A percentile compares a stretch with the other conserved stretches of the same genome.
These are phyloP conservation scores for Iselma pallidipennis DNA, from an alignment of 2,888 invertebrate genomes.

Conservation along the genomic window DNA sequence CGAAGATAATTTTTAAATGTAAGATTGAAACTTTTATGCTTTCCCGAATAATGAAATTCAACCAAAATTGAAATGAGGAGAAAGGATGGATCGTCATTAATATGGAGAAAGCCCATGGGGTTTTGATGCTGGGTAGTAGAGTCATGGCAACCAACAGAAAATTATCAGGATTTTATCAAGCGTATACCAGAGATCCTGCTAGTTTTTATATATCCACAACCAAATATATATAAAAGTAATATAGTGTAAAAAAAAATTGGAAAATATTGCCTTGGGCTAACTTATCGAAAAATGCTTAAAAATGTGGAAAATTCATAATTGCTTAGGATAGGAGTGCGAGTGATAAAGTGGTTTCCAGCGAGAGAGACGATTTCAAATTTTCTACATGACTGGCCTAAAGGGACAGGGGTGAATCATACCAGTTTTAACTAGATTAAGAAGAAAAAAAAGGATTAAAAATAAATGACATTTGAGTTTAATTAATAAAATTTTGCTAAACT, in stretches of 20 bases:
- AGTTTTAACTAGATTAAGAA: not conserved
- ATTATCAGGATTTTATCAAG: not conserved
- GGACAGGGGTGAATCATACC: not conserved
- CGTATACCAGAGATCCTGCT: too few species aligned
- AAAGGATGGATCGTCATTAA: not conserved
- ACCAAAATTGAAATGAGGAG: not conserved
- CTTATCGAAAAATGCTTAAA: conserved; percentile 9
- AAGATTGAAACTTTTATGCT: not conserved
- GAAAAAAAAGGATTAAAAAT: not conserved
- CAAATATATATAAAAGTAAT: not conserved
- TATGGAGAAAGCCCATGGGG: not conserved
- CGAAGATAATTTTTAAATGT: too few species aligned
- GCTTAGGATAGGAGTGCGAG: conserved; percentile 6
- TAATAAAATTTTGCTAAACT: not conserved
- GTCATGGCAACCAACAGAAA: not conserved
- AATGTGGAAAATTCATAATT: conserved; percentile 21
- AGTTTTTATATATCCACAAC: too few species aligned
- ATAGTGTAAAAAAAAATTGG: conserved; percentile 10
- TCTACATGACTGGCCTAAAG: not conserved
- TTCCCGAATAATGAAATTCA: not conserved
- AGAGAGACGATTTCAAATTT: conserved; percentile 4
- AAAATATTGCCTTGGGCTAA: conserved; percentile 12
- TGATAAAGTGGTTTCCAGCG: conserved; percentile 9
- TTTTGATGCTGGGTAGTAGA: not conserved
- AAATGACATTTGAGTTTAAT: not conserved